These are phyloP conservation scores for Drosophila pallidifrons DNA, from an alignment of 1,140 invertebrate species.

Conservation along the genomic window DNA sequence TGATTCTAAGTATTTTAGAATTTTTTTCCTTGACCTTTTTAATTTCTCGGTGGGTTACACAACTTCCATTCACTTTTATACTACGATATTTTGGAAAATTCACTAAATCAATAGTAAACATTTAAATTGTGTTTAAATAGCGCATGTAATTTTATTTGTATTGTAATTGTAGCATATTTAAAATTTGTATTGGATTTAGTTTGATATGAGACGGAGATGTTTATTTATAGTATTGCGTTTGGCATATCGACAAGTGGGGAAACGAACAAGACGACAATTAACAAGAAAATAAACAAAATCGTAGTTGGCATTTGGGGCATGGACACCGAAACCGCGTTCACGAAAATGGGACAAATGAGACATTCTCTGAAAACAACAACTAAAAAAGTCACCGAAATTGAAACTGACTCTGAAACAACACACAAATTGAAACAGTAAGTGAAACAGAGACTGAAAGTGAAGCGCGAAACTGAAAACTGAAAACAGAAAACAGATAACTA, in stretches of 20 bases:
- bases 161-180: not conserved
- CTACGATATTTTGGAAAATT: too few relatives aligned
- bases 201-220: not conserved
- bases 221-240: conserved; percentile 21
- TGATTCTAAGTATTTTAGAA: not conserved
- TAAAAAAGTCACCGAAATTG: too few relatives aligned
- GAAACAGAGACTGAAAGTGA: conserved; percentile 42
- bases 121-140: too few relatives aligned
- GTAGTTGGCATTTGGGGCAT: conserved; percentile 41
- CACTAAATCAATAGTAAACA: too few relatives aligned
- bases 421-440: conserved; percentile 44
- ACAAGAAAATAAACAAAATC: conserved; percentile 34
- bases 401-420: conserved; percentile 29
- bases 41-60: not conserved
- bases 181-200: not conserved
- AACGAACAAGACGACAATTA: conserved; percentile 50
- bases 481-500: conserved; percentile 53
- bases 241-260: conserved; percentile 26
- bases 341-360: conserved; percentile 38
- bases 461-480: not conserved
- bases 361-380: conserved; percentile 37
- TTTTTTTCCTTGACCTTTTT: not conserved
- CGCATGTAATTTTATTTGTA: too few relatives aligned
- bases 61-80: not conserved
- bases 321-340: conserved; percentile 38